A percentile compares a stretch with the other conserved stretches of the same genome.
Evolutionary conservation across 64 coral and sea anemone genomes (phyloP).

Genomic region (Montipora cactus): DNA sequence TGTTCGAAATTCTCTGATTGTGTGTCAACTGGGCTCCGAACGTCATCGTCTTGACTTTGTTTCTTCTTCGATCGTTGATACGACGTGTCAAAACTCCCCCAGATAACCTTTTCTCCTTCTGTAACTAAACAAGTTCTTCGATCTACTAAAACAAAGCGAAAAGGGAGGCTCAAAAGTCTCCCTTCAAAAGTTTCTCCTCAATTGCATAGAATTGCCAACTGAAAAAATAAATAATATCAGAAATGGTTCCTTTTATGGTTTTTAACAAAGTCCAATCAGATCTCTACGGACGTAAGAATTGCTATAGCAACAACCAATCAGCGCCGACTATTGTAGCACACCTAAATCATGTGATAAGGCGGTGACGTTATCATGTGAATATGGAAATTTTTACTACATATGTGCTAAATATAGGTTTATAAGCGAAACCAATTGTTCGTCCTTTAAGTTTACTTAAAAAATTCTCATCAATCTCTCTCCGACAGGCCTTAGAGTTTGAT

Average conservation of each 20-base stretch:
- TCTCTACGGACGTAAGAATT: slow-evolving; percentile 47
- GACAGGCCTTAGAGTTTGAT: too few relatives aligned
- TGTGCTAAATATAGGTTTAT: slow-evolving; percentile 53
- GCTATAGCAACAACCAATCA: slow-evolving; percentile 89
- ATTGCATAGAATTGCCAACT: too few relatives aligned
- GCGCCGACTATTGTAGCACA: slow-evolving; percentile 25
- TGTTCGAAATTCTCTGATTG: slow-evolving; percentile 44
- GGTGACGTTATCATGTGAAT: slow-evolving; percentile 44
- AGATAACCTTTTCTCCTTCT: neutral
- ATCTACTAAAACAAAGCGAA: neutral
- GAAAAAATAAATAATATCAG: too few relatives aligned
- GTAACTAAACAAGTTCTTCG: neutral
- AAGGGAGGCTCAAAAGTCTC: neutral
- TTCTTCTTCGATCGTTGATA: neutral
- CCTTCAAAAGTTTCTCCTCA: neutral
- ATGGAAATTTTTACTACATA: neutral
- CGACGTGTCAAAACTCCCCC: neutral
- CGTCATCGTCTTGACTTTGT: slow-evolving; percentile 6
- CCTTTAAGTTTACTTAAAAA: neutral
- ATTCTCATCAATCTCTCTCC: neutral
- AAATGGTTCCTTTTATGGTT: slow-evolving; percentile 12
- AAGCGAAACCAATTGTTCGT: neutral
- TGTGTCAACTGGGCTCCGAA: slow-evolving; percentile 20
- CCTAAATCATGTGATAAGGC: slow-evolving; percentile 56
- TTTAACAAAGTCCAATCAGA: slow-evolving; percentile 62